Base-by-base conservation (phyloP, 2,888 invertebrate species). In the Callinectes sapidus region DNA sequence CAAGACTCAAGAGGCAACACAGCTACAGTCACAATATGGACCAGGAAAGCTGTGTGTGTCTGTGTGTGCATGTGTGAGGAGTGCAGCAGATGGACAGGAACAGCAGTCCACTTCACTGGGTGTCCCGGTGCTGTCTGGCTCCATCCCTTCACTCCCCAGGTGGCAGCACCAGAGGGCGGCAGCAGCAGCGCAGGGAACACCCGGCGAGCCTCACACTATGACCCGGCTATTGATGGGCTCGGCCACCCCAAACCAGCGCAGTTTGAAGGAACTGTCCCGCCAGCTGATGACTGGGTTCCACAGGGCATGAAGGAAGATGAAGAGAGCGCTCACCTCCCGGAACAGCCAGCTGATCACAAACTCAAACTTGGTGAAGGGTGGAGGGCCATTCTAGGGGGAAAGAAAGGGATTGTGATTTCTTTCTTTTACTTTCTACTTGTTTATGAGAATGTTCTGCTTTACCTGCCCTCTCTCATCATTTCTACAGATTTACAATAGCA, bases 221-320 rank as follows among this genome's bases (percentile, higher is more conserved):
- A 91, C 89, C 35, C 89, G 91, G 48, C 85, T 93, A 42, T 91
- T 93, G 48, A 93, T 91, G 14, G 93, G 93, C 95, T 99, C 98
- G 89, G 98, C 99, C 88, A 98, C 96, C 66, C 99, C 99, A 94
- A 99, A 99, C 99, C 99, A 99, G 95, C 97, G 97, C 94, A 99
- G 96, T 96, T 97, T 97, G 96, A 98, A 99, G 95, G 97, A 97
- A 95, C 98, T 97, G 95, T 98, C 97, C 95, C 99, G 97, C 99
- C 99, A 99, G 95, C 97, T 97, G 95, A 99, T 98, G 94, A 97
- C 97, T 0, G 98, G 98, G 96, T 98, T 97, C 95, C 98, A 97
- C 92, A 99, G 96, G 71, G 99, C 99, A 95, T 97, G 97, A 71
- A 98, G 96, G 96, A 99, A 98, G 94, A 99, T 96, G 95, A 98